These are phyloP conservation scores for Pachliopta kotzebuea DNA, from an alignment of 2,888 invertebrate species.

Conservation along the genomic window DNA sequence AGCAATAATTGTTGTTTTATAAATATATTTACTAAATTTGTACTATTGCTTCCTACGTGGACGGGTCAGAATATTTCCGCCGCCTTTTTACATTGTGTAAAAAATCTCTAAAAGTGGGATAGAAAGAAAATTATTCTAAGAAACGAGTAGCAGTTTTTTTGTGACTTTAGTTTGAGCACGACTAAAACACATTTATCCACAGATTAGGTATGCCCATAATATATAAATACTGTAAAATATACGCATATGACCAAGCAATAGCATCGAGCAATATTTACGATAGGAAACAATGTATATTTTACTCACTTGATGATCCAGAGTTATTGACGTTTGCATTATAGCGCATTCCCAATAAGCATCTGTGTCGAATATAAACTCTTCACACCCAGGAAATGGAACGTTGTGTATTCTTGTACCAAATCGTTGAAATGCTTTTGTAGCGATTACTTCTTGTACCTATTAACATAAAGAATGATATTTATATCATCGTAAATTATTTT, in stretches of 20 bases:
- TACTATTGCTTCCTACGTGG: background rate
- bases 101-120: no score
- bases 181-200: no score
- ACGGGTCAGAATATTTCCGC: no score
- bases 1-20: background rate
- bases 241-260: background rate
- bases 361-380: conserved; percentile 79
- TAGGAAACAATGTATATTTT: background rate
- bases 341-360: conserved; percentile 89
- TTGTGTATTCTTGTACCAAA: conserved; percentile 60
- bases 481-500: background rate
- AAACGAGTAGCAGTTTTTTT: no score
- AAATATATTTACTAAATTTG: background rate
- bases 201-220: no score
- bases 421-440: conserved; percentile 61
- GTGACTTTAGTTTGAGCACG: no score
- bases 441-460: conserved; percentile 61
- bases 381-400: conserved; percentile 85
- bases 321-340: conserved; percentile 84
- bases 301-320: conserved; percentile 84
- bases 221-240: background rate
- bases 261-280: background rate
- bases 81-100: no score
- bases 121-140: no score
- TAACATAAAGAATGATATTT: background rate